phyloP scores from a whole-genome alignment of 2,888 invertebrate genomes.

The Ctena decussata region DNA sequence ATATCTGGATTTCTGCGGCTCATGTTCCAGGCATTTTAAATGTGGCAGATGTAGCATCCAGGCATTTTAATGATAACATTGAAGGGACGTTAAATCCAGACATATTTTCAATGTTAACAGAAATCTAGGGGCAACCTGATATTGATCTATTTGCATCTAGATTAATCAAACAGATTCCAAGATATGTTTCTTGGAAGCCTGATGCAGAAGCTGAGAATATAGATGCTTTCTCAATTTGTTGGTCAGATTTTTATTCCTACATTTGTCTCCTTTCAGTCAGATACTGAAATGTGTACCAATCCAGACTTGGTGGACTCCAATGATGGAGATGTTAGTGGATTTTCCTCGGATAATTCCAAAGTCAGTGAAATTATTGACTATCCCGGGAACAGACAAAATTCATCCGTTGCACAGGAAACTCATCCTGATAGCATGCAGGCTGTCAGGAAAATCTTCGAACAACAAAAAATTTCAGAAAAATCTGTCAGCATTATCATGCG shows the following conservation, averaged over 20 bases:
- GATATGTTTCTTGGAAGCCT: constrained; percentile 51
- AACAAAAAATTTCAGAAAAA: too few relatives aligned
- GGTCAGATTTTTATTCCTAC: constrained; percentile 33
- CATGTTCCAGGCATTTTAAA: constrained; percentile 37
- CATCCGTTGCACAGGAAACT: too few relatives aligned
- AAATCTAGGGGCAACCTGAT: background rate
- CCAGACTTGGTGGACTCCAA: too few relatives aligned
- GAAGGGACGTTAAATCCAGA: constrained; percentile 46
- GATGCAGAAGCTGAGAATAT: constrained; percentile 50
- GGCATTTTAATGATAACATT: constrained; percentile 40
- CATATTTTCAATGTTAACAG: background rate
- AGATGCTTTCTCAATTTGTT: constrained; percentile 47
- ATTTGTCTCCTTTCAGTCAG: constrained; percentile 54
- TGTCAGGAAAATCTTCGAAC: too few relatives aligned
- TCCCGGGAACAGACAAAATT: too few relatives aligned
- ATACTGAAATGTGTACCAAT: too few relatives aligned
- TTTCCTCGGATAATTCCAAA: too few relatives aligned
- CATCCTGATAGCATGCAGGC: too few relatives aligned
- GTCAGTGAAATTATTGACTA: too few relatives aligned
- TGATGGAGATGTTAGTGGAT: too few relatives aligned
- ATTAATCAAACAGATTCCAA: constrained; percentile 31
- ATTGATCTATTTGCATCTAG: constrained; percentile 50
- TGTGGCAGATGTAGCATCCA: constrained; percentile 35
- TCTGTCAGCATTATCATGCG: too few relatives aligned
- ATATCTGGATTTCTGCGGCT: constrained; percentile 44